Evolutionary conservation across 1,140 invertebrate species (phyloP).

Genomic region (Grapholita molesta): DNA sequence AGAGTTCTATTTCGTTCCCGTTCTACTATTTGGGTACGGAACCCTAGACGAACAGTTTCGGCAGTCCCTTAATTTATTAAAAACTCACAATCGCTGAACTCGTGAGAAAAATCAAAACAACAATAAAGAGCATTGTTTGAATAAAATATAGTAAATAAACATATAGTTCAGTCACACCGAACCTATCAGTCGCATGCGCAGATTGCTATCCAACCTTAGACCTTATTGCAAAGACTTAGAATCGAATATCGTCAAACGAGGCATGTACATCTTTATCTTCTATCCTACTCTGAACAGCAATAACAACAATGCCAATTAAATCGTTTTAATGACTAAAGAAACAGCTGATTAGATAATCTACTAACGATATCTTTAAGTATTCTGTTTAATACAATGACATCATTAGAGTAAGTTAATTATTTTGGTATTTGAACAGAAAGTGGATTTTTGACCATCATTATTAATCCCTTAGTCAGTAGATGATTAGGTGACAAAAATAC

Average conservation of each 20-base stretch:
- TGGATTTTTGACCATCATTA: neutral
- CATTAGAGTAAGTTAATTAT: neutral
- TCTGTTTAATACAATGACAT: neutral
- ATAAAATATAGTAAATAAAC: neutral
- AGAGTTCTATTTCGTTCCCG: too few species aligned
- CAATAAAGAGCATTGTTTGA: neutral
- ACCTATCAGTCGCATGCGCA: neutral
- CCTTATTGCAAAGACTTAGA: too few species aligned
- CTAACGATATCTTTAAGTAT: neutral
- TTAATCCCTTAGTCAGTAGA: neutral
- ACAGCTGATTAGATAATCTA: constrained; percentile 7
- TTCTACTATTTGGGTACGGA: too few species aligned
- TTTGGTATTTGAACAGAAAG: neutral
- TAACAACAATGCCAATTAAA: constrained; percentile 2
- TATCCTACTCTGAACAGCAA: neutral
- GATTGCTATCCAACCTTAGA: too few species aligned
- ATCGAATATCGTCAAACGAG: too few species aligned
- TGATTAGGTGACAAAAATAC: neutral
- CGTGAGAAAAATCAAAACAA: neutral
- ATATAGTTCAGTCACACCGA: neutral
- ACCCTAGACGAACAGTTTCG: too few species aligned
- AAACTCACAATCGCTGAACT: too few species aligned
- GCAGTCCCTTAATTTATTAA: too few species aligned
- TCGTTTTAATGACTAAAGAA: neutral
- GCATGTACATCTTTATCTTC: neutral